A percentile compares a stretch with the other conserved stretches of the same genome.
Conservation (phyloP, 2,113 vertebrate species). For the Neodon shergylaensis region DNA sequence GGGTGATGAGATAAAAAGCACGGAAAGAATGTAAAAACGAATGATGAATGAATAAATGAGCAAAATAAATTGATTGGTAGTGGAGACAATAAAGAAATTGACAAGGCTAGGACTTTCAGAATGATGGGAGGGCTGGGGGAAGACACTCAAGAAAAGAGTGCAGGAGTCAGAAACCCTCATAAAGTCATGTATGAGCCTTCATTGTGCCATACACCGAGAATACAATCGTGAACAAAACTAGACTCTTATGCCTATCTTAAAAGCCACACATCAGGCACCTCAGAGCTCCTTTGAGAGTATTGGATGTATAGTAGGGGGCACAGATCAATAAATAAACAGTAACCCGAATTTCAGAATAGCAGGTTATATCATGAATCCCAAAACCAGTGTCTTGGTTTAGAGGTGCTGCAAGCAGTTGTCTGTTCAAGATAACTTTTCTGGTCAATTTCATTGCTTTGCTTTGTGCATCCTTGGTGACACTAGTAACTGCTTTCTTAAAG, state of each 20-base stretch:
- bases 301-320: background rate
- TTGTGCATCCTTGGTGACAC: background rate
- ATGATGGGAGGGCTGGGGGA: background rate
- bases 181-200: background rate
- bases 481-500: constrained; percentile 13
- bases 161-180: background rate
- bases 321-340: background rate
- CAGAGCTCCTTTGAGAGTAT: background rate
- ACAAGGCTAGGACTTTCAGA: background rate
- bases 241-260: background rate
- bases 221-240: background rate
- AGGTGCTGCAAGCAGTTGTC: background rate
- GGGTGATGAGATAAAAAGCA: background rate
- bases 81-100: background rate
- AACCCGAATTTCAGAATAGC: constrained; percentile 11
- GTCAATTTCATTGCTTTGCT: background rate
- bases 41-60: background rate
- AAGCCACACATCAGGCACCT: background rate
- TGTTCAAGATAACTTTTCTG: background rate
- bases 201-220: background rate
- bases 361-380: background rate
- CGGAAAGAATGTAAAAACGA: background rate
- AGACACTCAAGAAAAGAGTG: background rate
- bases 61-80: background rate
- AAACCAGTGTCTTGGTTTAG: constrained; percentile 12